Base-by-base conservation (phyloP, 2,113 vertebrate species). In the Lophochroa leadbeateri region DNA sequence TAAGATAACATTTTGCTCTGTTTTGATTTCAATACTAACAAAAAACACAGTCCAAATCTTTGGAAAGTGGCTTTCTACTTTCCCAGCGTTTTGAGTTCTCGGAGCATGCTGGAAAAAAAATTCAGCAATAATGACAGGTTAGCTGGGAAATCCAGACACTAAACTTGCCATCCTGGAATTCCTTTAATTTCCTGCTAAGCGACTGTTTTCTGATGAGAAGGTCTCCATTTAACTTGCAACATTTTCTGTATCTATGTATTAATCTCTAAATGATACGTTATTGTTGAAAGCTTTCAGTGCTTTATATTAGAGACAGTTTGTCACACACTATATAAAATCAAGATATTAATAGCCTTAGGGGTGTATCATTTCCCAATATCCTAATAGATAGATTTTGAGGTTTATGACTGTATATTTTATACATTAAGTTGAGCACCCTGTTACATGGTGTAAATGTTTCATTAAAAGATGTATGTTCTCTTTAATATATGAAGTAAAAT, bases 251-350 rank as follows among this genome's bases (percentile, higher is more conserved):
- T 78, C 14, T 52, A 27, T 19, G 10, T 68, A 82, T 86, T 91
- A 78, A 74, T 95, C 23, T 76, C 31, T 91, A 91, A 96, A 81
- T 75, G 31, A 82, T 79, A 46, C 3, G 16, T 44, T 76, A 53
- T 29, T 82, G 17, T 29, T 77, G 41, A 94, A 10, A 68, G 3
- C 21, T 20, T 52, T 87, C 33, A 44, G 18, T 89, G 43, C 7
- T 82, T 70, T 14, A 4, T 85, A 46, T 58, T 72, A 92, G 47
- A 89, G 15, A 27, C 7, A 28, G 17, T 77, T 83, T 92, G 37
- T 91, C 77, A 87, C 13, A 79, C 3, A 9, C 19, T 28, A 58
- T 91, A 91, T 92, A 67, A 87, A 95, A 79, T 78, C 9, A 61
- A 91, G 24, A 7, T 58, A 24, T 71, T 35, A 80, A 5, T 82